phyloP scores from a whole-genome alignment of 2,797 vertebrate species.

The Anolis apletophallus region DNA sequence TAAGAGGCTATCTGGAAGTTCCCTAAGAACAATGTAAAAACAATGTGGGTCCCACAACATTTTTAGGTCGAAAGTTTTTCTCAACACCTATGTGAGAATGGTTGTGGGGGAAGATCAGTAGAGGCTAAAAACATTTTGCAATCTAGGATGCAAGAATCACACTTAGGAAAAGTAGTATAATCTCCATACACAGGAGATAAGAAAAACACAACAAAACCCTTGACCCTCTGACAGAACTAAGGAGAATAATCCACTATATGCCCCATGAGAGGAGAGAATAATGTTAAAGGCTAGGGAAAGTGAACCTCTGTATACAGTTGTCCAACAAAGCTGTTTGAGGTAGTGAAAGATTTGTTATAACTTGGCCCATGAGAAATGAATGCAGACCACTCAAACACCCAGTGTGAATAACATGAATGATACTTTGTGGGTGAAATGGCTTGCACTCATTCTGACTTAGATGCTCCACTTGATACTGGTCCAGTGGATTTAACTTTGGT shows the following conservation, averaged over 20 bases:
- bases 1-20: too few relatives aligned
- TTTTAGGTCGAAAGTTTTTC: not conserved
- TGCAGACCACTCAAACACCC: not conserved
- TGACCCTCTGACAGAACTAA: not conserved
- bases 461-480: not conserved
- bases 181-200: not conserved
- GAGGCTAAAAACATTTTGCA: not conserved
- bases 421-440: not conserved
- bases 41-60: not conserved
- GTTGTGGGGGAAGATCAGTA: not conserved
- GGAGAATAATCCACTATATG: constrained; percentile 42
- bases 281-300: not conserved
- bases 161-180: not conserved
- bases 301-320: not conserved
- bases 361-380: not conserved
- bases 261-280: constrained; percentile 32
- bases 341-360: not conserved
- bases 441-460: not conserved
- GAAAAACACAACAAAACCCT: not conserved
- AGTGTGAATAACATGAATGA: not conserved
- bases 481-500: not conserved
- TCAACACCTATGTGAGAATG: not conserved
- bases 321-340: not conserved
- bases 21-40: not conserved
- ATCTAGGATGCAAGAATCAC: not conserved